These are phyloP conservation scores for Melinaea marsaeus DNA, from an alignment of 2,888 invertebrate genomes.

Conservation along the genomic window DNA sequence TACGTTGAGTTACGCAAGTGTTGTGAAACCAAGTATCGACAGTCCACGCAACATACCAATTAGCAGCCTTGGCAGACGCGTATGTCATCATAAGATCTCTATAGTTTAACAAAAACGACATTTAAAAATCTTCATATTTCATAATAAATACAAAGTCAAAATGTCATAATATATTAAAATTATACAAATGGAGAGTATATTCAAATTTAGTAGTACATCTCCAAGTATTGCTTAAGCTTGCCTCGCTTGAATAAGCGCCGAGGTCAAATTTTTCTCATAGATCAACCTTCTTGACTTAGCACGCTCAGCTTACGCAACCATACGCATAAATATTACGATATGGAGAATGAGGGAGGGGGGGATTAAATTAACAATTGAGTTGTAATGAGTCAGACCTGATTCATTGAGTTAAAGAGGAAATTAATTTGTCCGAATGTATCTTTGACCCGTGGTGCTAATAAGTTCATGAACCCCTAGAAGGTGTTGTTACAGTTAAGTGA, in stretches of 20 bases:
- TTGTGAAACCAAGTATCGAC: conserved; percentile 1
- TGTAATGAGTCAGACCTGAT: conserved; percentile 27
- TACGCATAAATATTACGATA: conserved; percentile 16
- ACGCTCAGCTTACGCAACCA: conserved; percentile 16
- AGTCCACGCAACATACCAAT: neutral
- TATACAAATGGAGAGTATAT: neutral
- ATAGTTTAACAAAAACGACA: too few species aligned
- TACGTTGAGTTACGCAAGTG: conserved; percentile 3
- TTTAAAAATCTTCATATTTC: too few species aligned
- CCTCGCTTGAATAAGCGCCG: conserved; percentile 22
- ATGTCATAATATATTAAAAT: too few species aligned
- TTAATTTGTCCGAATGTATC: conserved; percentile 27
- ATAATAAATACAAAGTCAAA: too few species aligned
- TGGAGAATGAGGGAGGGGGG: conserved; percentile 19
- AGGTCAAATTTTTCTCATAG: conserved; percentile 33
- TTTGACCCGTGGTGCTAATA: conserved; percentile 20
- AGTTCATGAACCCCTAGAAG: conserved; percentile 1
- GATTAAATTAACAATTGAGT: conserved; percentile 26
- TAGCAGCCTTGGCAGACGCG: conserved; percentile 2
- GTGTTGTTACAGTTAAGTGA: conserved; percentile 4
- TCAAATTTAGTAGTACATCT: conserved; percentile 2
- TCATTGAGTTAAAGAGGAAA: conserved; percentile 30
- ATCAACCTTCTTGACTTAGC: conserved; percentile 14
- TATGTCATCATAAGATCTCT: neutral
- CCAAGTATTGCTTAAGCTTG: conserved; percentile 14